These are phyloP conservation scores for Hoplostethus mediterraneus DNA, from an alignment of 2,797 vertebrate genomes.

Conservation along the genomic window DNA sequence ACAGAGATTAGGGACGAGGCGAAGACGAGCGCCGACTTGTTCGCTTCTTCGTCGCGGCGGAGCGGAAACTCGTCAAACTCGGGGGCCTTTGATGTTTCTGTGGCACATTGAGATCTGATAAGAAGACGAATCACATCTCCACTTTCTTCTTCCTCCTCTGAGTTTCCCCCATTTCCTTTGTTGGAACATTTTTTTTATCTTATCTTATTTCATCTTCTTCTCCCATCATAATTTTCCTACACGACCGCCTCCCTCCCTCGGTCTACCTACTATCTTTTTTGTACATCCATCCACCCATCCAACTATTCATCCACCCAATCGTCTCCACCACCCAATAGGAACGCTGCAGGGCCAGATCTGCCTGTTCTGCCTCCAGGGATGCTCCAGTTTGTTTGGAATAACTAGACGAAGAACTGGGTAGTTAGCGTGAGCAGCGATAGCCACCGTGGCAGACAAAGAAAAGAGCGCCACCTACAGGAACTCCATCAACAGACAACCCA, in stretches of 20 bases:
- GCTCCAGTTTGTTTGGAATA: slow-evolving; percentile 6
- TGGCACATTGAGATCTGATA: slow-evolving; percentile 35
- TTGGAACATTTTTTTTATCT: slow-evolving; percentile 40
- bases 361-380: slow-evolving; percentile 29
- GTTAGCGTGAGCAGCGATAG: too few species aligned
- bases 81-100: background rate
- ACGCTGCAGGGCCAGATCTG: slow-evolving; percentile 24
- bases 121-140: slow-evolving; percentile 55
- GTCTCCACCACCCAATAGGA: slow-evolving; percentile 4
- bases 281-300: background rate
- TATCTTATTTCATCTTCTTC: slow-evolving; percentile 26
- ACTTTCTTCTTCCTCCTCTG: slow-evolving; percentile 27
- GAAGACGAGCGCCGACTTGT: slow-evolving; percentile 20
- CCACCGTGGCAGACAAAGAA: too few species aligned
- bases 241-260: slow-evolving; percentile 4
- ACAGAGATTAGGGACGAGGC: slow-evolving; percentile 63
- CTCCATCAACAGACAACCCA: too few species aligned
- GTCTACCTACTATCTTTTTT: slow-evolving; percentile 22
- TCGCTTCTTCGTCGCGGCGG: slow-evolving; percentile 15
- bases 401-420: too few species aligned
- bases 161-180: slow-evolving; percentile 12
- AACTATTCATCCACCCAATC: slow-evolving; percentile 34
- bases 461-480: too few species aligned
- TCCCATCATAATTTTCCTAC: background rate
- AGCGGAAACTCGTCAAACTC: slow-evolving; percentile 38